Evolutionary conservation across 2,113 vertebrate genomes (phyloP).

Genomic region (Abramis brama): DNA sequence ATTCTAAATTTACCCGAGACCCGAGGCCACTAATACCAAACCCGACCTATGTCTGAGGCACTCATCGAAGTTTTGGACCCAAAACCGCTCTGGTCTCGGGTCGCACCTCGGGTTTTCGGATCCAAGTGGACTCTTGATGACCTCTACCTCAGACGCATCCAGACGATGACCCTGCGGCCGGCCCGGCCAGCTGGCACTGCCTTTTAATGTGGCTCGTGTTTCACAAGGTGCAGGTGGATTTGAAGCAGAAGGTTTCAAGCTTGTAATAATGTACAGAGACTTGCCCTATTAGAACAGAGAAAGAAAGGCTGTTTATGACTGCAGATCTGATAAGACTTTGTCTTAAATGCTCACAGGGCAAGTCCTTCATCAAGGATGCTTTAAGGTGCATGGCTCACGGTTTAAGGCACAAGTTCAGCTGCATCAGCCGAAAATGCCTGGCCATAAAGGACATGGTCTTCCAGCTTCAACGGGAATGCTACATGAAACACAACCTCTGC

Average conservation of each 20-base stretch:
- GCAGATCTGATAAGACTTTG: conserved; percentile 2
- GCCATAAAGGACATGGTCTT: conserved; percentile 98
- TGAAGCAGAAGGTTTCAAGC: conserved; percentile 46
- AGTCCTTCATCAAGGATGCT: conserved; percentile 98
- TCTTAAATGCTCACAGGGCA: conserved; percentile 80
- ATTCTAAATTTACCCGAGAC: no score
- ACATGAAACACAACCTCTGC: conserved; percentile 95
- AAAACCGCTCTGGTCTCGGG: no score
- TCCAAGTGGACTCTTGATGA: no score
- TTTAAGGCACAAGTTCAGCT: conserved; percentile 94
- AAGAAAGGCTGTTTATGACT: not conserved
- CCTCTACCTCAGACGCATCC: conserved; percentile 43
- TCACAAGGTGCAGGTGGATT: conserved; percentile 65
- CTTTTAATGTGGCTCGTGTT: conserved; percentile 64
- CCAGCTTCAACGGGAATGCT: conserved; percentile 96
- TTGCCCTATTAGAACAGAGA: conserved; percentile 14
- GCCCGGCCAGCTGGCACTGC: conserved; percentile 63
- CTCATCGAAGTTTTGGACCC: no score
- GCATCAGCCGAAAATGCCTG: conserved; percentile 97
- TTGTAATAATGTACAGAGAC: conserved; percentile 52
- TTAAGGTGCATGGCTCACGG: conserved; percentile 97
- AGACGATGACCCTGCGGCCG: conserved; percentile 56
- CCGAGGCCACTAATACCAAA: no score
- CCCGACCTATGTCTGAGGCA: no score
- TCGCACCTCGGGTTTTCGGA: no score